phyloP scores from a whole-genome alignment of 2,113 vertebrate species.

The Chloropsis hardwickii region DNA sequence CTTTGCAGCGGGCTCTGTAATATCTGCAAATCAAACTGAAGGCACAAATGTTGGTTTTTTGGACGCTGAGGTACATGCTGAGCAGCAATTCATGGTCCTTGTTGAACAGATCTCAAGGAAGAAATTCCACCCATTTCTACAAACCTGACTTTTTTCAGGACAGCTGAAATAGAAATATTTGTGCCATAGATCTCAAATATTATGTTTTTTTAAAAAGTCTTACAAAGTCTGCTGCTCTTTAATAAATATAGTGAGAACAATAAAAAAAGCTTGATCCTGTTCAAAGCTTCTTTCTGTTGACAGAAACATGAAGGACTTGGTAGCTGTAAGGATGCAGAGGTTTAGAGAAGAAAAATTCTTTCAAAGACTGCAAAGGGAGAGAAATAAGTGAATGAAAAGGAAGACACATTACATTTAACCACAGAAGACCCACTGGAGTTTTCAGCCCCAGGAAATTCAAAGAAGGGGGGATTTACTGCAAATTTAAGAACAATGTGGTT shows the following conservation, averaged over 20 bases:
- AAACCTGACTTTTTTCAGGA: not conserved
- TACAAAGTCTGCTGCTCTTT: not conserved
- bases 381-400: not conserved
- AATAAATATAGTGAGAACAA: not conserved
- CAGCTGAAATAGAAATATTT: not conserved
- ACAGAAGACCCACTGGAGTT: not conserved
- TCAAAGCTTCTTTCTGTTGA: not conserved
- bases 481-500: conserved; percentile 29
- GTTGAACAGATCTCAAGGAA: not conserved
- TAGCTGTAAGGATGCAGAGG: not conserved
- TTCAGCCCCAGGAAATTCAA: not conserved
- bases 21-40: not conserved
- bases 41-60: not conserved
- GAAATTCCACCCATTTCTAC: not conserved
- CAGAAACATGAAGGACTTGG: not conserved
- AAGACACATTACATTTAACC: not conserved
- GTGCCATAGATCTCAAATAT: not conserved
- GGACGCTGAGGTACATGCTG: not conserved
- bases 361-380: not conserved
- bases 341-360: not conserved
- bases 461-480: not conserved
- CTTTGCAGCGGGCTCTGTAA: not conserved
- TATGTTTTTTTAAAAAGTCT: not conserved
- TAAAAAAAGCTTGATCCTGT: not conserved
- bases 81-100: not conserved